A percentile compares a stretch with the other conserved stretches of the same genome.
Evolutionary conservation across 2,888 invertebrate species (phyloP).

Genomic region (Rhabditoides inermis): DNA sequence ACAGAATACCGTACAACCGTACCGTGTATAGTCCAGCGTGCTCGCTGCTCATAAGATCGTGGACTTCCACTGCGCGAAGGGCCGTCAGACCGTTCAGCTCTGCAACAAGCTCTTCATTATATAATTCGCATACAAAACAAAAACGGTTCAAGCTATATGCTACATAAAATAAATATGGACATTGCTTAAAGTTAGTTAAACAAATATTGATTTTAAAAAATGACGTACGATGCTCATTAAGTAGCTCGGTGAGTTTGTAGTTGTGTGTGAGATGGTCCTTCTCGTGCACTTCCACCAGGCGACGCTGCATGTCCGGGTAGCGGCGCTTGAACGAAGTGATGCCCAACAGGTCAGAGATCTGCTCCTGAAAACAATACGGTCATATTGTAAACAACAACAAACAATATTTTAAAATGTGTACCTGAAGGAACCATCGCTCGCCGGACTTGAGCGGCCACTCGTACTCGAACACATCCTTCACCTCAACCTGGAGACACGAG

Average conservation of each 20-base stretch:
- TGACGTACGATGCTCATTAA: conserved; percentile 26
- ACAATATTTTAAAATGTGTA: conserved; percentile 7
- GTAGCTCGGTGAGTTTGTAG: conserved; percentile 54
- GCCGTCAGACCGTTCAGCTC: conserved; percentile 44
- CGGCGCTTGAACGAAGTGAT: conserved; percentile 94
- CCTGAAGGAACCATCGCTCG: conserved; percentile 46
- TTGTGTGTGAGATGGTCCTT: conserved; percentile 73
- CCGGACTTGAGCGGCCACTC: conserved; percentile 49
- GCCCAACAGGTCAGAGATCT: conserved; percentile 82
- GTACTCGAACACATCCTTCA: conserved; percentile 46
- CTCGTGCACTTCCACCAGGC: conserved; percentile 72
- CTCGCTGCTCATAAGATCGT: conserved; percentile 88
- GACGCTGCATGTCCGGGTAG: conserved; percentile 52
- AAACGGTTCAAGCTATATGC: neutral
- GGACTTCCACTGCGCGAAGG: conserved; percentile 63
- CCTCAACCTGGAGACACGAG: conserved; percentile 22
- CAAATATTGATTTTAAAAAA: neutral
- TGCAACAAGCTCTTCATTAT: too few species aligned
- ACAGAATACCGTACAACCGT: neutral
- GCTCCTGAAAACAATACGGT: conserved; percentile 65
- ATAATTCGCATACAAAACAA: too few species aligned
- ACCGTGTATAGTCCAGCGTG: conserved; percentile 65
- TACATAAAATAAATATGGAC: neutral
- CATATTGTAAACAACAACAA: neutral
- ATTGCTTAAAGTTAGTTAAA: neutral